Conservation (phyloP, 2,888 invertebrate genomes). For the Melanophora roralis region DNA sequence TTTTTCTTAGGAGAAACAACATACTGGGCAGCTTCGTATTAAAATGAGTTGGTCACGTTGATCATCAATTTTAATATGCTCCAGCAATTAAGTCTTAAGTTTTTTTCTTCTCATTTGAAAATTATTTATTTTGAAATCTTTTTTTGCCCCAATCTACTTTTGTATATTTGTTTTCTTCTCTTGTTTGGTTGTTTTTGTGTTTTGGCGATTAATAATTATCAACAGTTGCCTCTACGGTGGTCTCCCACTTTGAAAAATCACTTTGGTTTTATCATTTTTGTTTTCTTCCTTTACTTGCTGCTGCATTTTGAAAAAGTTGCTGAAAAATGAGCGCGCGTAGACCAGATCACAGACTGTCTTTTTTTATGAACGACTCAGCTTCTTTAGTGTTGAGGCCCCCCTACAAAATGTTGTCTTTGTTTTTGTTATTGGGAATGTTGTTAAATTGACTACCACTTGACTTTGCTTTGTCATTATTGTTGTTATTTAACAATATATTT, state of each 20-base stretch:
- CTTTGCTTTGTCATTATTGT: constrained; percentile 17
- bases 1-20: neutral
- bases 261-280: constrained; percentile 53
- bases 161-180: neutral
- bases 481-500: constrained; percentile 39
- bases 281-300: constrained; percentile 7
- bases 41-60: constrained; percentile 31
- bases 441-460: constrained; percentile 55
- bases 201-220: constrained; percentile 65
- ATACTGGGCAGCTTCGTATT: no score
- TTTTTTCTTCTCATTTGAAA: constrained; percentile 24
- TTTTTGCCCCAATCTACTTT: neutral
- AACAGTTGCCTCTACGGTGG: constrained; percentile 65
- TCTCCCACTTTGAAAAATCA: constrained; percentile 66
- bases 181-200: constrained; percentile 14
- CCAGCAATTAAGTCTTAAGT: constrained; percentile 30
- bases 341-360: constrained; percentile 28
- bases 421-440: constrained; percentile 43
- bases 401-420: constrained; percentile 39
- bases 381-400: constrained; percentile 23
- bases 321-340: neutral
- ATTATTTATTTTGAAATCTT: constrained; percentile 41
- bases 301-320: constrained; percentile 38
- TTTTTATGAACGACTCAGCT: neutral
- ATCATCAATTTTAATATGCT: constrained; percentile 34